Conservation (phyloP, 2,797 vertebrate genomes). For the Leucoraja ocellata region DNA sequence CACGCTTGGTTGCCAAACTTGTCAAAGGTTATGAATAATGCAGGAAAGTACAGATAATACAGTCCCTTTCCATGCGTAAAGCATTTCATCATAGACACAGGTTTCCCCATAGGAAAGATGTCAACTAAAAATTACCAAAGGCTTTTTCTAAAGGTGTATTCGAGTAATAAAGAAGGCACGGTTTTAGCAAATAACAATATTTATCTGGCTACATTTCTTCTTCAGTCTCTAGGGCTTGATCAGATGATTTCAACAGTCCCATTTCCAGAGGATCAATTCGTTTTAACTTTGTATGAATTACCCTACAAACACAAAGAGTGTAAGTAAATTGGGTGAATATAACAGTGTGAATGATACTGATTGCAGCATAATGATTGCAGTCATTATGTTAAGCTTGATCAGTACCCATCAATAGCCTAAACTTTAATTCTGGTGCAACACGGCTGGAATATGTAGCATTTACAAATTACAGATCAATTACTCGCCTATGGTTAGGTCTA, state of each 20-base stretch:
- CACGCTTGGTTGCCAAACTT: neutral
- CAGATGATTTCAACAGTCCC: constrained; percentile 77
- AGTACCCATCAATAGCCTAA: neutral
- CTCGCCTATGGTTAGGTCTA: no score
- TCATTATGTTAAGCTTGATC: neutral
- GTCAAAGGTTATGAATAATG: neutral
- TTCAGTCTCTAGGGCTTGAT: constrained; percentile 78
- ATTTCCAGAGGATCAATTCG: constrained; percentile 74
- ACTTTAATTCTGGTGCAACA: no score
- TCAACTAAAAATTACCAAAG: neutral
- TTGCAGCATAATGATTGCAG: constrained; percentile 39
- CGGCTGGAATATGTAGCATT: no score
- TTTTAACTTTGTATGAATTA: constrained; percentile 68
- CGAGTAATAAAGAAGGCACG: constrained; percentile 42
- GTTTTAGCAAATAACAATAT: constrained; percentile 40
- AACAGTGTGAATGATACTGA: constrained; percentile 18
- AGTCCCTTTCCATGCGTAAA: neutral
- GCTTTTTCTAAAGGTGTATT: constrained; percentile 12
- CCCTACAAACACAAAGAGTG: constrained; percentile 53
- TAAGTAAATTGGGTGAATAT: neutral
- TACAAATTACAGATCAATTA: no score
- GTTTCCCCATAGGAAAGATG: neutral
- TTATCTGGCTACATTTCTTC: constrained; percentile 66
- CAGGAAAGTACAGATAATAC: neutral
- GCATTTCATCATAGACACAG: neutral